Evolutionary conservation across 2,797 vertebrate species (phyloP).

Genomic region (Pipistrellus pipistrellus): DNA sequence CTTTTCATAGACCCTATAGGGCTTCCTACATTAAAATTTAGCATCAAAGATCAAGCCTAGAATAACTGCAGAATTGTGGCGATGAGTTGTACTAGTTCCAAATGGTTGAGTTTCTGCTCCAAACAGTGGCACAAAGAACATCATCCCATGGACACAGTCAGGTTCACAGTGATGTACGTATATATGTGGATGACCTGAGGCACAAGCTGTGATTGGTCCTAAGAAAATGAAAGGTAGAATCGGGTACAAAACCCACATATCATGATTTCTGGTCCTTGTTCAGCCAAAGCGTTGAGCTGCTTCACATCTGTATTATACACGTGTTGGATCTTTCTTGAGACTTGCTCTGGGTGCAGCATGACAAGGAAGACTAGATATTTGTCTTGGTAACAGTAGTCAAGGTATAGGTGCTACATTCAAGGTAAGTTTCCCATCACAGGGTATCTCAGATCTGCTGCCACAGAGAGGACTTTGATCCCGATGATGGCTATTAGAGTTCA

Average conservation of each 20-base stretch:
- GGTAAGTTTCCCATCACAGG: constrained; percentile 32
- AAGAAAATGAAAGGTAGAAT: constrained; percentile 61
- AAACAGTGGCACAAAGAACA: not conserved
- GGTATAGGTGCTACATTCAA: not conserved
- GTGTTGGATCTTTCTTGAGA: constrained; percentile 41
- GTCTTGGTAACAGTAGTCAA: constrained; percentile 49
- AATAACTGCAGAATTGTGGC: constrained; percentile 26
- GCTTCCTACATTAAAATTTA: constrained; percentile 57
- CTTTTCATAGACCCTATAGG: constrained; percentile 42
- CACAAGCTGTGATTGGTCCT: constrained; percentile 69
- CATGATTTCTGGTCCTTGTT: constrained; percentile 62
- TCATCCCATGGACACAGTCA: not conserved
- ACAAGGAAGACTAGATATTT: constrained; percentile 64
- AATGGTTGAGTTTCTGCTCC: constrained; percentile 55
- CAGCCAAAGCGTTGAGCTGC: constrained; percentile 17
- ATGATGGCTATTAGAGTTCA: constrained; percentile 90
- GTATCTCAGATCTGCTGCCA: constrained; percentile 7
- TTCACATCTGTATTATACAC: constrained; percentile 23
- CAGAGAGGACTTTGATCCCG: not conserved
- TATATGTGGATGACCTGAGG: constrained; percentile 56
- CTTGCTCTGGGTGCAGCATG: constrained; percentile 51
- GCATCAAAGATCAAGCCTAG: constrained; percentile 12
- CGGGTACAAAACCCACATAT: constrained; percentile 42
- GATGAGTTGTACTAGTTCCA: constrained; percentile 1
- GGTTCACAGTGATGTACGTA: constrained; percentile 73